A percentile compares a stretch with the other conserved stretches of the same genome.
These are phyloP conservation scores for Caenorhabditis inopinata DNA, from an alignment of 1,140 invertebrate genomes.

Conservation along the genomic window DNA sequence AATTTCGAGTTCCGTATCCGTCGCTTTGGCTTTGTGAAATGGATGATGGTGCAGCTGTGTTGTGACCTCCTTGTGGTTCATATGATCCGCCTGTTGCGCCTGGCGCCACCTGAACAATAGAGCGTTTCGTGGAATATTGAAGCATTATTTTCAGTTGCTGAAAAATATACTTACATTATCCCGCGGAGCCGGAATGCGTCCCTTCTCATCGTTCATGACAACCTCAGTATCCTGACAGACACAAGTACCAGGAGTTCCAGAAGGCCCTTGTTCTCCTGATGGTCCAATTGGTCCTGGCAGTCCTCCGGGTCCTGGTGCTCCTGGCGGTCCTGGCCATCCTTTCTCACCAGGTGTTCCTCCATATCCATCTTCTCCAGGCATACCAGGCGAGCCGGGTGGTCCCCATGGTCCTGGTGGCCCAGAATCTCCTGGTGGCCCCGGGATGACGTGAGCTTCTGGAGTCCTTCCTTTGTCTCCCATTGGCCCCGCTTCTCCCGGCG, in stretches of 20 bases:
- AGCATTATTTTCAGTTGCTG: background rate
- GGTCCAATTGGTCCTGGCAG: conserved; percentile 55
- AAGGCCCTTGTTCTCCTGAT: conserved; percentile 58
- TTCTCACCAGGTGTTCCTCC: conserved; percentile 57
- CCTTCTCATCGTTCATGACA: conserved; percentile 58
- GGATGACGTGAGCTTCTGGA: conserved; percentile 65
- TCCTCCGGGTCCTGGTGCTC: conserved; percentile 58
- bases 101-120: background rate
- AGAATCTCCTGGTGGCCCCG: conserved; percentile 63
- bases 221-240: conserved; percentile 66
- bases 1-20: background rate
- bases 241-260: conserved; percentile 65
- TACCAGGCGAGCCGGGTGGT: conserved; percentile 61
- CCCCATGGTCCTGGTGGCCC: conserved; percentile 64
- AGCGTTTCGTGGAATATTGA: background rate
- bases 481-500: conserved; percentile 50
- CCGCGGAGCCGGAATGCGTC: conserved; percentile 53
- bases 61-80: conserved; percentile 2
- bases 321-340: conserved; percentile 63
- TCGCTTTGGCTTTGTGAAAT: conserved; percentile 17
- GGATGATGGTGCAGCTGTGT: background rate
- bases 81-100: conserved; percentile 19
- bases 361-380: conserved; percentile 54
- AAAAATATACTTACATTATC: conserved; percentile 42
- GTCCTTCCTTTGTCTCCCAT: conserved; percentile 49